Evolutionary conservation across 2,888 invertebrate genomes (phyloP).

Genomic region (Sympetrum striolatum): DNA sequence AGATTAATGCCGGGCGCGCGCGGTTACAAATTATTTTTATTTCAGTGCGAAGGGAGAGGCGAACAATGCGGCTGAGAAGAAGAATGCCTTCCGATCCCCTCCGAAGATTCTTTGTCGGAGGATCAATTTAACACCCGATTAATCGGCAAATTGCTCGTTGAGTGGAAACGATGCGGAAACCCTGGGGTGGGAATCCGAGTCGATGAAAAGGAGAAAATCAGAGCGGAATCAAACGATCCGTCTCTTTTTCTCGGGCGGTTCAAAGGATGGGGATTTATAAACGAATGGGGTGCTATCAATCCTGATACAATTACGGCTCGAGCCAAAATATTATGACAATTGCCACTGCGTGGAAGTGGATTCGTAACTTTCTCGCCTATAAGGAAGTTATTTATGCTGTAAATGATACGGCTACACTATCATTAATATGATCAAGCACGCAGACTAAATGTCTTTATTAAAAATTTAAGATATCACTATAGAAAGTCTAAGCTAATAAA

Average conservation of each 20-base stretch:
- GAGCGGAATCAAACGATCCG: not conserved
- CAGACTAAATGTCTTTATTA: no score
- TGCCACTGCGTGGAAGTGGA: not conserved
- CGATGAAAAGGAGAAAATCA: not conserved
- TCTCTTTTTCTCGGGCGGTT: not conserved
- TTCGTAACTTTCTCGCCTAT: not conserved
- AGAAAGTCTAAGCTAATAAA: no score
- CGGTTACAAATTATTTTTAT: constrained; percentile 32
- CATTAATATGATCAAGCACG: no score
- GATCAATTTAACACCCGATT: constrained; percentile 37
- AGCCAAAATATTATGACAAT: not conserved
- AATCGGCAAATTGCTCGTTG: constrained; percentile 31
- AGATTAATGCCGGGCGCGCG: not conserved
- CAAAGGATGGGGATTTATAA: not conserved
- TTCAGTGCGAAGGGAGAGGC: not conserved
- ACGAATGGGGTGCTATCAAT: not conserved
- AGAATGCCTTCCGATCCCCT: constrained; percentile 15
- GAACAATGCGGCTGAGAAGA: not conserved
- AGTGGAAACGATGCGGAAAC: not conserved
- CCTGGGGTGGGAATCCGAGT: not conserved
- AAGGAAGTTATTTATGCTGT: no score
- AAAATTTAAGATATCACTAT: no score
- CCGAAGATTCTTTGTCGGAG: constrained; percentile 17
- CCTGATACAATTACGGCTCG: not conserved
- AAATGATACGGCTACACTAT: no score